Evolutionary conservation across 2,113 vertebrate species (phyloP).

Genomic region (Tylochromis polylepis): DNA sequence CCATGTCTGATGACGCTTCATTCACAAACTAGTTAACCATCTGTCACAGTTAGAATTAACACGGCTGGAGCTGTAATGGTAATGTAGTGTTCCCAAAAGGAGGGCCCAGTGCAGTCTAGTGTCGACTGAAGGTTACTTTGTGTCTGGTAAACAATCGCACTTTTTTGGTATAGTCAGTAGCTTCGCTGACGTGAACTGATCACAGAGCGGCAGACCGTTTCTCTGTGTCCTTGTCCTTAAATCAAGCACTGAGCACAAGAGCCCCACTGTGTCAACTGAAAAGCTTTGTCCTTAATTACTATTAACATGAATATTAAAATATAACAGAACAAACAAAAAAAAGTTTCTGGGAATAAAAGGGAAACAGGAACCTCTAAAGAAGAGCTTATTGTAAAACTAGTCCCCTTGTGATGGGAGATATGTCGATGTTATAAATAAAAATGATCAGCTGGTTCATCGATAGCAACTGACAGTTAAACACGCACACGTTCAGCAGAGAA

Average conservation of each 20-base stretch:
- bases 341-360: not conserved
- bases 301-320: not conserved
- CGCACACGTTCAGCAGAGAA: not conserved
- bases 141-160: not conserved
- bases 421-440: not conserved
- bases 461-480: not conserved
- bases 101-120: not conserved
- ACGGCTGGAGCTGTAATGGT: not conserved
- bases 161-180: not conserved
- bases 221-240: not conserved
- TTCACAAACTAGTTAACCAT: too few relatives aligned
- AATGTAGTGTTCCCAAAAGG: not conserved
- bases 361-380: not conserved
- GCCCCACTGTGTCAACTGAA: not conserved
- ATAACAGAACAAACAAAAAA: not conserved
- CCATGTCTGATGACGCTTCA: too few relatives aligned
- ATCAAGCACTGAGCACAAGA: too few relatives aligned
- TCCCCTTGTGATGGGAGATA: accelerated
- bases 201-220: not conserved
- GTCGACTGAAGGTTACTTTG: not conserved
- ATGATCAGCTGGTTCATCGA: not conserved
- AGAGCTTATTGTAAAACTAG: not conserved
- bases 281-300: not conserved
- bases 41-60: too few relatives aligned
- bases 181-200: not conserved